Percentiles rank a stretch among this genome's conserved stretches.
These are phyloP conservation scores for Acronicta aceris DNA, from an alignment of 2,888 invertebrate species.

Conservation along the genomic window DNA sequence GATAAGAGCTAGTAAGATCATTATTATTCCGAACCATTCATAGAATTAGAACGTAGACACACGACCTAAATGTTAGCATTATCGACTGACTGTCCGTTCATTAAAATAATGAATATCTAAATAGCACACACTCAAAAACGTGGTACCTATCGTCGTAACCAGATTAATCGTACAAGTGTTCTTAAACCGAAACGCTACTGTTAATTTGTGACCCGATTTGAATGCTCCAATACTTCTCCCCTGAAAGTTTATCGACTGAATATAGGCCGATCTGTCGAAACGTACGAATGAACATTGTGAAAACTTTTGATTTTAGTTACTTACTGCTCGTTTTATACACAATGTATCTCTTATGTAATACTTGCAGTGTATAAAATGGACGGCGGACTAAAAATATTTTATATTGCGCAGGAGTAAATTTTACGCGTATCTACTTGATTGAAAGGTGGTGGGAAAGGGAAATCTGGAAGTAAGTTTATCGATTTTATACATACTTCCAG, in stretches of 20 bases:
- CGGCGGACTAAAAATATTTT: conserved; percentile 10
- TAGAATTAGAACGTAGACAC: not conserved
- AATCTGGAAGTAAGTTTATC: too few species aligned
- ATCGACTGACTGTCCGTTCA: conserved; percentile 10
- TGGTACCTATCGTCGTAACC: conserved; percentile 51
- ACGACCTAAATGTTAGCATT: conserved; percentile 5
- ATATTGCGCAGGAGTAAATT: conserved; percentile 4
- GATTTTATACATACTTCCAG: too few species aligned
- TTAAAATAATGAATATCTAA: conserved; percentile 26
- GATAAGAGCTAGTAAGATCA: too few species aligned
- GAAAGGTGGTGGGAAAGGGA: too few species aligned
- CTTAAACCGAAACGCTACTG: conserved; percentile 53
- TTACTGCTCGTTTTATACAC: conserved; percentile 44
- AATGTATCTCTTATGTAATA: conserved; percentile 40
- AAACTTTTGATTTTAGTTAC: conserved; percentile 51
- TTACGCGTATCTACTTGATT: too few species aligned
- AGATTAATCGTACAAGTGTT: conserved; percentile 60
- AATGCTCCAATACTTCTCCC: conserved; percentile 58
- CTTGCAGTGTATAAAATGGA: conserved; percentile 16
- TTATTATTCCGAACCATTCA: not conserved
- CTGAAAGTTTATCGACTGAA: conserved; percentile 63
- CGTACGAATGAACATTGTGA: conserved; percentile 56
- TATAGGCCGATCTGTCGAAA: conserved; percentile 69
- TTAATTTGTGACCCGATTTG: conserved; percentile 71
- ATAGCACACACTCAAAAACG: conserved; percentile 26